Percentiles rank a stretch among this genome's conserved stretches.
phyloP scores from a whole-genome alignment of 1,140 invertebrate species.

The Gerris buenoi region DNA sequence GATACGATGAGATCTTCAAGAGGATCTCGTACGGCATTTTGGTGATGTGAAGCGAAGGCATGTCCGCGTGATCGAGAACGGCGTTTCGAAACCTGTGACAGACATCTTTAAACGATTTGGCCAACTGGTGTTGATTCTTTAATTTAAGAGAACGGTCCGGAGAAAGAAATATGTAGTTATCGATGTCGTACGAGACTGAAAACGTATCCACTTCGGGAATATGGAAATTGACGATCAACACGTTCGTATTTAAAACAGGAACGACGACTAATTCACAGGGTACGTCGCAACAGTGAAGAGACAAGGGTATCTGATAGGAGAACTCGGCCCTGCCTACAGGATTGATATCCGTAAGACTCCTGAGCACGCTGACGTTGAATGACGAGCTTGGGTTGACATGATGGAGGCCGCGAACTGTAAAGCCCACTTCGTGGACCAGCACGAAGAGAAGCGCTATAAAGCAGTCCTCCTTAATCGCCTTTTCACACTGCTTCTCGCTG shows the following conservation, averaged over 20 bases:
- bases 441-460: background rate
- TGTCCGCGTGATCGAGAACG: background rate
- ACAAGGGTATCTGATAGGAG: background rate
- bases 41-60: background rate
- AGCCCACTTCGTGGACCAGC: background rate
- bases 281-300: background rate
- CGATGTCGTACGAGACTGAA: background rate
- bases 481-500: background rate
- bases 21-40: background rate
- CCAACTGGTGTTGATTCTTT: background rate
- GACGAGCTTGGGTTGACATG: background rate
- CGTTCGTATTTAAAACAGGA: background rate
- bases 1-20: background rate
- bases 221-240: background rate
- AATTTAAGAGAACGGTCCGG: background rate
- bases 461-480: background rate
- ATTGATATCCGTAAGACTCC: background rate
- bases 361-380: background rate
- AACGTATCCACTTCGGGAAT: background rate
- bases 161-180: background rate
- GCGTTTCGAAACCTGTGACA: background rate
- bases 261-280: background rate
- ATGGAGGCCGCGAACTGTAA: background rate
- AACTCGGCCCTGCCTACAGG: background rate
- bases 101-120: background rate